Conservation (phyloP, 1,140 invertebrate genomes). For the Brachionus manjavacas region DNA sequence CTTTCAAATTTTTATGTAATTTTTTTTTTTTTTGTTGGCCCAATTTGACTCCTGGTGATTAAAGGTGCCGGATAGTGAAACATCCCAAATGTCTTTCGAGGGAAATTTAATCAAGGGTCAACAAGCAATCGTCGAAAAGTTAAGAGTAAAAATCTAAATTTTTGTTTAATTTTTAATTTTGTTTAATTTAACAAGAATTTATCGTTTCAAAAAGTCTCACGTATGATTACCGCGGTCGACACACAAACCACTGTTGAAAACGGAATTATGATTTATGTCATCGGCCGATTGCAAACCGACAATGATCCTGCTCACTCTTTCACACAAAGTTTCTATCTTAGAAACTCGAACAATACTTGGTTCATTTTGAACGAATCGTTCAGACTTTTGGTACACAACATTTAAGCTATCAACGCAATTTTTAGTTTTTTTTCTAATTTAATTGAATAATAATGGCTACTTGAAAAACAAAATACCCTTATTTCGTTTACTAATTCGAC, state of each 20-base stretch:
- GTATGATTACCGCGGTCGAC: slow-evolving; percentile 21
- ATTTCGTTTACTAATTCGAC: not conserved
- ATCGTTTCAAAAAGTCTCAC: slow-evolving; percentile 38
- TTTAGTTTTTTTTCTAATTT: not conserved
- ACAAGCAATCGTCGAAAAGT: slow-evolving; percentile 38
- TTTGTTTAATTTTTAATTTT: not conserved
- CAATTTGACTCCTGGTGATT: not conserved
- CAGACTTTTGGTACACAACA: slow-evolving; percentile 38
- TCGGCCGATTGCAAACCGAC: slow-evolving; percentile 41
- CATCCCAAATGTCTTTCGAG: slow-evolving; percentile 32
- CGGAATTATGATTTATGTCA: slow-evolving; percentile 32
- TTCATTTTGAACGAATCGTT: slow-evolving; percentile 42
- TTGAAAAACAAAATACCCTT: not conserved
- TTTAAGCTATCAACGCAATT: not conserved
- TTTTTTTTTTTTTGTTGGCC: not conserved
- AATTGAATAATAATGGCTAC: not conserved
- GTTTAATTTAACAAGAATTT: slow-evolving; percentile 10
- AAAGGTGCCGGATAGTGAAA: slow-evolving; percentile 38
- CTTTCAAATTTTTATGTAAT: slow-evolving; percentile 29
- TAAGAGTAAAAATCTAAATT: slow-evolving; percentile 5
- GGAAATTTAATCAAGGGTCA: slow-evolving; percentile 27
- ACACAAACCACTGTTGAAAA: slow-evolving; percentile 38
- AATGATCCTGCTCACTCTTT: slow-evolving; percentile 41
- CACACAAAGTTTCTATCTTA: slow-evolving; percentile 32
- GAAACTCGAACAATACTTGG: slow-evolving; percentile 12